Conservation (phyloP, 1,140 invertebrate genomes). For the Episyrphus balteatus region DNA sequence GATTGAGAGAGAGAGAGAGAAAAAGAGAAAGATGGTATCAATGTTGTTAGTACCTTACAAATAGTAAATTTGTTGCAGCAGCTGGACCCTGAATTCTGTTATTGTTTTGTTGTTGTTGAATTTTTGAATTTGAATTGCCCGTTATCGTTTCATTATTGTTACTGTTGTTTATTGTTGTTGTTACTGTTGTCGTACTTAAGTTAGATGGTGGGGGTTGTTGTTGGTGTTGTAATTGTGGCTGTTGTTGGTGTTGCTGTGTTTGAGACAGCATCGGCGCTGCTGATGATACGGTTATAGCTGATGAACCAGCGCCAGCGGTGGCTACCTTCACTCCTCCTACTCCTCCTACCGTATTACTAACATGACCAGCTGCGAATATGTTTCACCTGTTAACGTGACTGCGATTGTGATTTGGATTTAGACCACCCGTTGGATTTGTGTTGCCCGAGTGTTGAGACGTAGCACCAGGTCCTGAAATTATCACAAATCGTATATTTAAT, state of each 20-base stretch:
- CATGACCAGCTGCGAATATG: constrained; percentile 16
- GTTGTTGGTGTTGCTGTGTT: constrained; percentile 2
- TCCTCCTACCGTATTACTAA: not conserved
- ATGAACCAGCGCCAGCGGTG: not conserved
- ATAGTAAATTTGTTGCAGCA: constrained; percentile 28
- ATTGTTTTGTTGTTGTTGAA: constrained; percentile 9
- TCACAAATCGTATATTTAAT: too few species aligned
- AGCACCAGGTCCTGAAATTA: not conserved
- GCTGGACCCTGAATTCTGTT: constrained; percentile 8
- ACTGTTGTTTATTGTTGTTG: not conserved
- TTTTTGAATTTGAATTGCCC: constrained; percentile 1
- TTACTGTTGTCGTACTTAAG: not conserved
- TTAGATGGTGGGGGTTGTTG: constrained; percentile 6
- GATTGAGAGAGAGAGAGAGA: not conserved
- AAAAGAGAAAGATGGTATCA: not conserved
- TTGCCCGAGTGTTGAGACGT: constrained; percentile 7
- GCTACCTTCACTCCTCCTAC: not conserved
- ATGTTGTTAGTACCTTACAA: constrained; percentile 31
- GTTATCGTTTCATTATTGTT: too few species aligned
- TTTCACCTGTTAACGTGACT: constrained; percentile 37
- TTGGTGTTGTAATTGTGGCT: constrained; percentile 3
- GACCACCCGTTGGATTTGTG: constrained; percentile 21
- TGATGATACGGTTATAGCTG: not conserved
- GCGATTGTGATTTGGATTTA: constrained; percentile 33
- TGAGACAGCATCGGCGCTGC: not conserved